Percentiles rank a stretch among this genome's conserved stretches.
phyloP scores from a whole-genome alignment of 2,113 vertebrate species.

The Pseudolaguvia tuberculata region DNA sequence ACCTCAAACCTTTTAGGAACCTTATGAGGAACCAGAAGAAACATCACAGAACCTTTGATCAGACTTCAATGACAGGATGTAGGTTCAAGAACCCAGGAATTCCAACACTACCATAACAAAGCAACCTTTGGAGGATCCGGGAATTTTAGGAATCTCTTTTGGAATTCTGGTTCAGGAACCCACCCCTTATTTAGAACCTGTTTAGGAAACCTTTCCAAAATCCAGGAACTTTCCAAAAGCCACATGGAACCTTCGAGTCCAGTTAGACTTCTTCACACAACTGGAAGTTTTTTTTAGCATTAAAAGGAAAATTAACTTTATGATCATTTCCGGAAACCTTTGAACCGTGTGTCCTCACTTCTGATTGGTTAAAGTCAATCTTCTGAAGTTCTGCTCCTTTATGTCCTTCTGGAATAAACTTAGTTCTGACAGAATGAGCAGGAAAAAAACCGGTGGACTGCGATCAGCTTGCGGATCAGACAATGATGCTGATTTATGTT shows the following conservation, averaged over 20 bases:
- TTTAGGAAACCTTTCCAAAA: too few relatives aligned
- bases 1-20: too few relatives aligned
- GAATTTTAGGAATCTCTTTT: too few relatives aligned
- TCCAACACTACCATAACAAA: too few relatives aligned
- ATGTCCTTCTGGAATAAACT: not conserved
- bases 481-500: slow-evolving; percentile 76
- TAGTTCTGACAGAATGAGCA: slow-evolving; percentile 32
- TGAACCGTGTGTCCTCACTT: not conserved
- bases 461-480: slow-evolving; percentile 51
- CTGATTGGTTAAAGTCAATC: not conserved
- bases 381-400: not conserved
- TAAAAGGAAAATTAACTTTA: not conserved
- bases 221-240: too few relatives aligned
- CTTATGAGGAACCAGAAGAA: not conserved
- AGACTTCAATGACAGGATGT: not conserved
- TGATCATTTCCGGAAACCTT: not conserved
- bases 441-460: slow-evolving; percentile 9
- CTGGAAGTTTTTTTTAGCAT: not conserved
- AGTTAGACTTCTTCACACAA: too few relatives aligned
- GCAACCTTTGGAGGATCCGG: too few relatives aligned
- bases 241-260: too few relatives aligned
- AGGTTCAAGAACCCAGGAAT: too few relatives aligned
- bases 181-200: not conserved
- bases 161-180: not conserved
- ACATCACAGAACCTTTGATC: not conserved